Evolutionary conservation across 2,888 invertebrate species (phyloP).

Genomic region (Heliconius cydno): DNA sequence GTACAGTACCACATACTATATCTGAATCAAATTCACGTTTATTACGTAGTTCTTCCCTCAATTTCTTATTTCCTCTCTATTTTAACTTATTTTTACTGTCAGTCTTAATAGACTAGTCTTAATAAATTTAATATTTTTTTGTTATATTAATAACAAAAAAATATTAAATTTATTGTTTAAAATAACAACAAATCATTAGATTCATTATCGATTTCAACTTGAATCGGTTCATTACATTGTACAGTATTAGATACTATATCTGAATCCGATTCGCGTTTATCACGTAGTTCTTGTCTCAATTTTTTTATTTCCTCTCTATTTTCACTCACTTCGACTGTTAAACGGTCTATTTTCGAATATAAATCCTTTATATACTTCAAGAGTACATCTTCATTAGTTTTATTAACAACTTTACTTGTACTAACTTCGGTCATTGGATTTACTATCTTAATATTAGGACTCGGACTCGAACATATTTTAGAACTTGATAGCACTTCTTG

Average conservation of each 20-base stretch:
- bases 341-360: conserved; percentile 53
- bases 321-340: conserved; percentile 46
- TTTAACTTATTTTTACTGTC: conserved; percentile 38
- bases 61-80: conserved; percentile 17
- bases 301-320: conserved; percentile 23
- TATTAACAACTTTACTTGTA: not conserved
- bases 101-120: conserved; percentile 44
- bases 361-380: conserved; percentile 51
- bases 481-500: conserved; percentile 39
- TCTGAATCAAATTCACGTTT: not conserved
- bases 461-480: not conserved
- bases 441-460: not conserved
- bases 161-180: not conserved
- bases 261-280: not conserved
- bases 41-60: conserved; percentile 21
- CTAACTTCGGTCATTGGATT: not conserved
- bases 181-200: conserved; percentile 2
- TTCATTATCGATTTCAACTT: not conserved
- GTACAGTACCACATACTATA: not conserved
- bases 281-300: conserved; percentile 28
- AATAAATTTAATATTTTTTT: too few relatives aligned
- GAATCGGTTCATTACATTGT: not conserved
- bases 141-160: not conserved
- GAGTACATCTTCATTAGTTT: not conserved
- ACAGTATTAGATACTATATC: not conserved